Base-by-base conservation (phyloP, 2,888 invertebrate species). In the Hydraecia micacea region DNA sequence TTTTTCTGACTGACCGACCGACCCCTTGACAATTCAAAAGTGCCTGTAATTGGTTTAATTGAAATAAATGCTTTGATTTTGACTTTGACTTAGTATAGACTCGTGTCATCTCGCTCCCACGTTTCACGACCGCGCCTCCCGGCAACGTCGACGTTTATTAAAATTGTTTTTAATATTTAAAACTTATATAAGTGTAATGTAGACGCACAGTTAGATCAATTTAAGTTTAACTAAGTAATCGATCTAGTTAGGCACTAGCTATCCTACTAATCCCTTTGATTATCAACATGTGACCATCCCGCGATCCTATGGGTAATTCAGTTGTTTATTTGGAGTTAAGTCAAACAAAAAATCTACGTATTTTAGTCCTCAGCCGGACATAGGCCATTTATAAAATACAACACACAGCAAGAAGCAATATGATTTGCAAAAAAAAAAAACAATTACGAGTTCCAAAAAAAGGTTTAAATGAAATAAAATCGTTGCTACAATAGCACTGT, bases 221-320 rank as follows among this genome's bases (percentile, higher is more conserved):
- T 71, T 67, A 76, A 76, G 85, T 84, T 85, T 65, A 75, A 81
- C 77, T 68, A 85, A 80, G 75, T 79, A 78, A 86, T 81, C 86
- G 65, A 85, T 62, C 77, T 83, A 83, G 76, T 68, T 85, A 88
- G 86, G 87, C 86, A 90, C 88, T 88, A 89, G 86, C 81, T 85
- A 88, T 80, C 49, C 80, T 81, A 83, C 46, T 86, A 82, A 83
- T 81, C 77, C 77, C 70, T 36, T 79, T 83, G 49, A 80, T 79
- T 83, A 75, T 67, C 77, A 80, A 79, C 75, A 60, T 73, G 77
- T 82, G 86, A 79, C 70, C 85, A 36, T 71, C 32, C 28, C 32
- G 36, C 63, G 25, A 62, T 62, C 63, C n/a, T 60, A 32, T 74
- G 77, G 63, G 77, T 81, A 89, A 81, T 89, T 87, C 80, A 70